These are phyloP conservation scores for Porites rus DNA, from an alignment of 92 coral and sea anemone species.

Conservation along the genomic window DNA sequence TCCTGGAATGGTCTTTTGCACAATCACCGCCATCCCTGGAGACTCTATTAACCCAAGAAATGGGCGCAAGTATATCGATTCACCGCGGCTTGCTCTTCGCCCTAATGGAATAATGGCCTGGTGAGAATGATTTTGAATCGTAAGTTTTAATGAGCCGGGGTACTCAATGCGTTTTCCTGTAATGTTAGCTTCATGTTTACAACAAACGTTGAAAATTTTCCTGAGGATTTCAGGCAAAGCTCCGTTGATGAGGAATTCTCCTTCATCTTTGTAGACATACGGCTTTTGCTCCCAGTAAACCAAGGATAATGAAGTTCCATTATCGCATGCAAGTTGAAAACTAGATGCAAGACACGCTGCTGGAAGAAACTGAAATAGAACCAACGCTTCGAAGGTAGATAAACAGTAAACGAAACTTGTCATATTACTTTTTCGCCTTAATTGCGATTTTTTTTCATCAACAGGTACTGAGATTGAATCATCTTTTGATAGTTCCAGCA, in stretches of 20 bases:
- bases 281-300: conserved; percentile 81
- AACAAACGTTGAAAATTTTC: conserved; percentile 64
- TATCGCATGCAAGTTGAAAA: conserved; percentile 54
- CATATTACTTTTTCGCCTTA: neutral
- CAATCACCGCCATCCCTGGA: conserved; percentile 87
- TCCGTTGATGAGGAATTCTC: conserved; percentile 44
- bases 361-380: neutral
- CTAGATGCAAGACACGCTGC: neutral
- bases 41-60: conserved; percentile 84
- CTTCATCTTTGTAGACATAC: conserved; percentile 50
- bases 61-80: conserved; percentile 60
- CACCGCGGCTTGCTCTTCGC: conserved; percentile 45
- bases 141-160: conserved; percentile 11
- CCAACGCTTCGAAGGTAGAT: neutral
- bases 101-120: conserved; percentile 81
- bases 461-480: no score
- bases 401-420: neutral
- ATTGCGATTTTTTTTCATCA: no score
- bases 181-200: conserved; percentile 49
- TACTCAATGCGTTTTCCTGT: conserved; percentile 8
- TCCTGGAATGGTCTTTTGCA: conserved; percentile 78
- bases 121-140: conserved; percentile 18
- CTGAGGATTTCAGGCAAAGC: conserved; percentile 79
- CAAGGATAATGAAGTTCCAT: conserved; percentile 47
- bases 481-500: no score